Evolutionary conservation across 2,797 vertebrate species (phyloP).

Genomic region (Dallia pectoralis): DNA sequence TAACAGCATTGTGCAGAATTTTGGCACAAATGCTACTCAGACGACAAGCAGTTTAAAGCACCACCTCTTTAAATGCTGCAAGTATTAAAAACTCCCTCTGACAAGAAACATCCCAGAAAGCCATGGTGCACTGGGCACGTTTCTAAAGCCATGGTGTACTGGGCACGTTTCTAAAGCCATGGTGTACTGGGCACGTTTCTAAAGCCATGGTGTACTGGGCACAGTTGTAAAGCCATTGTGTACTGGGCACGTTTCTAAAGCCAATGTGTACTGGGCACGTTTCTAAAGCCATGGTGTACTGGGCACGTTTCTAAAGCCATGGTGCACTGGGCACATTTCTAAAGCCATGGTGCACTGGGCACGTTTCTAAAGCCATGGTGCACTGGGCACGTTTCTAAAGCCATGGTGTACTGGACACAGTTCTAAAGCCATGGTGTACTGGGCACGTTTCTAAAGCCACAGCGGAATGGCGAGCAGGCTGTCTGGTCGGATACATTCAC

Average conservation of each 20-base stretch:
- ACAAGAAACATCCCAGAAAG: conserved; percentile 37
- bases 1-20: not conserved
- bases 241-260: not conserved
- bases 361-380: conserved; percentile 4
- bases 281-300: conserved; percentile 1
- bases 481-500: not conserved
- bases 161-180: conserved; percentile 2
- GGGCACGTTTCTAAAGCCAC: conserved; percentile 2
- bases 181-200: not conserved
- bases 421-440: conserved; percentile 1
- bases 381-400: not conserved
- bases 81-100: conserved; percentile 51
- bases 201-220: no score
- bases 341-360: no score
- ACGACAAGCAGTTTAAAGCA: not conserved
- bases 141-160: not conserved
- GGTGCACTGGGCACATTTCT: not conserved
- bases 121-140: not conserved
- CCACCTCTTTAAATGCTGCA: not conserved
- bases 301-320: conserved; percentile 2
- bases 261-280: no score
- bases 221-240: conserved; percentile 6
- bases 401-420: no score
- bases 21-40: not conserved
- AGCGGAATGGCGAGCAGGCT: no score